Percentiles rank a stretch among this genome's conserved stretches.
These are phyloP conservation scores for Rotaria sp. DNA, from an alignment of 2,888 invertebrate genomes.

Conservation along the genomic window DNA sequence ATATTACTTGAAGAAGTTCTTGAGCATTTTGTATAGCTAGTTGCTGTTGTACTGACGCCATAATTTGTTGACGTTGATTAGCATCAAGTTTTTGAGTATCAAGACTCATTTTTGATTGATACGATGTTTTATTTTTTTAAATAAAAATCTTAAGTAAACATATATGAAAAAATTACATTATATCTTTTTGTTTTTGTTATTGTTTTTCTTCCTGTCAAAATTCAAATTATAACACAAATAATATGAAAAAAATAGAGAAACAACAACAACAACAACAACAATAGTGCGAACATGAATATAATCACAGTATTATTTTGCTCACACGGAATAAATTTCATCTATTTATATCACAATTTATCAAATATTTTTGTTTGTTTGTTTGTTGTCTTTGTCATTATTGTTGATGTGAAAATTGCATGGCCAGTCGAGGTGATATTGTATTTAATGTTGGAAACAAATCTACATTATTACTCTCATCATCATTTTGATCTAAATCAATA, in stretches of 20 bases:
- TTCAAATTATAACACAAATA: neutral
- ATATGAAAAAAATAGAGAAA: neutral
- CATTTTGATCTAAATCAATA: neutral
- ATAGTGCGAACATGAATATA: neutral
- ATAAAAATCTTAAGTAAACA: neutral
- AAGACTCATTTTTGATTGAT: neutral
- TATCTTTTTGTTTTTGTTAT: neutral
- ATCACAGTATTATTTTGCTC: neutral
- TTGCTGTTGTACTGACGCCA: slow-evolving; percentile 89
- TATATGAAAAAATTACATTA: neutral
- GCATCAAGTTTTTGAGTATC: slow-evolving; percentile 41
- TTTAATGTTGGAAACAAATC: neutral
- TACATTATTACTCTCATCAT: neutral
- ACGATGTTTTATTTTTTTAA: too few species aligned
- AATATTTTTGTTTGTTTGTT: neutral
- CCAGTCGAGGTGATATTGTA: neutral
- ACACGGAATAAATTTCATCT: neutral
- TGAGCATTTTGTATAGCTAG: slow-evolving; percentile 86
- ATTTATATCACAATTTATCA: neutral
- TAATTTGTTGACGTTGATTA: slow-evolving; percentile 59
- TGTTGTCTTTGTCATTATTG: neutral
- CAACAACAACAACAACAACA: neutral
- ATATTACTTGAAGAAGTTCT: slow-evolving; percentile 72
- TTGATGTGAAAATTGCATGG: neutral
- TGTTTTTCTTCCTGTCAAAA: neutral